These are phyloP conservation scores for Colletes collaris DNA, from an alignment of 2,888 invertebrate genomes.

Conservation along the genomic window DNA sequence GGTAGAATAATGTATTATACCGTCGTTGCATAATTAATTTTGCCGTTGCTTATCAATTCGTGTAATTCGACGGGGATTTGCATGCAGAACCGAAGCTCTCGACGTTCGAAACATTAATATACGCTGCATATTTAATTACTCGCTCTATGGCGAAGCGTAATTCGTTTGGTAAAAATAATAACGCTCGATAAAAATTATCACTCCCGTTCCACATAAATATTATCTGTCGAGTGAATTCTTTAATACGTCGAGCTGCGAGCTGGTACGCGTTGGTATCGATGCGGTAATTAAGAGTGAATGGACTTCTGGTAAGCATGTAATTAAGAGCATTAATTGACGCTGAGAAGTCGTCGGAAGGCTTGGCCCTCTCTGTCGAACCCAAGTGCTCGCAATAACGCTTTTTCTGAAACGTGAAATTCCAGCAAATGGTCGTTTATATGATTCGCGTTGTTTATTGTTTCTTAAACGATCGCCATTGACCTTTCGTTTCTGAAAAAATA, in stretches of 20 bases:
- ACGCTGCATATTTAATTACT: constrained; percentile 44
- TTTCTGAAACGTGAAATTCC: background rate
- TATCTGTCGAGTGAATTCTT: constrained; percentile 18
- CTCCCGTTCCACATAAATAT: constrained; percentile 43
- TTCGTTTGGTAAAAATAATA: constrained; percentile 36
- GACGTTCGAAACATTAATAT: constrained; percentile 43
- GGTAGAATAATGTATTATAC: constrained; percentile 11
- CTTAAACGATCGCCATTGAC: too few relatives aligned
- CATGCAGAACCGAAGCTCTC: constrained; percentile 36
- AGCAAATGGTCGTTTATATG: too few relatives aligned
- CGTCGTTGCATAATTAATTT: constrained; percentile 18
- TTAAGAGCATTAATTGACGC: constrained; percentile 48
- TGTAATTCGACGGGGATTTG: constrained; percentile 15
- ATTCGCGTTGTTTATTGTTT: too few relatives aligned
- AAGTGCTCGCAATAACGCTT: background rate
- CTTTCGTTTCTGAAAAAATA: too few relatives aligned
- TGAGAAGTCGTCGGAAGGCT: constrained; percentile 3
- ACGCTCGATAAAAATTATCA: constrained; percentile 19
- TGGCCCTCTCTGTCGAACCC: background rate
- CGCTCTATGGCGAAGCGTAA: constrained; percentile 13
- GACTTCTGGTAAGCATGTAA: constrained; percentile 37
- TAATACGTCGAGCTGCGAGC: constrained; percentile 18
- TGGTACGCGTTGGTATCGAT: constrained; percentile 1
- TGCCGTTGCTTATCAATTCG: constrained; percentile 15
- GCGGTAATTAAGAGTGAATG: constrained; percentile 41